A percentile compares a stretch with the other conserved stretches of the same genome.
Conservation (phyloP, 2,797 vertebrate genomes). For the Bufotes viridis region DNA sequence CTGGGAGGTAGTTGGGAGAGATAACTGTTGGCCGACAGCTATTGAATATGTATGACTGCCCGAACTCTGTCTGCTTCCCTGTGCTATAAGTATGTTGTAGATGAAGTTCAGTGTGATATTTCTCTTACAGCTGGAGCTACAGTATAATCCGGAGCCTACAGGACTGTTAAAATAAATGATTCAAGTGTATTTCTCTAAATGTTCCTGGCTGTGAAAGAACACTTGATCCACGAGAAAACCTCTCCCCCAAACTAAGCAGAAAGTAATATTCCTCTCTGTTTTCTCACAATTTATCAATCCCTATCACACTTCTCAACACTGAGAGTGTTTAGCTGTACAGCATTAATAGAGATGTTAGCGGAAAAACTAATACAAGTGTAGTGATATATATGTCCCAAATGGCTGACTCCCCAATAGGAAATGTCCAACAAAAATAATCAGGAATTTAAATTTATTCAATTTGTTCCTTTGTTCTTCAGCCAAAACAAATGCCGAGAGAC, state of each 20-base stretch:
- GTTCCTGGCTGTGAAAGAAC: conserved; percentile 38
- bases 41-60: too few relatives aligned
- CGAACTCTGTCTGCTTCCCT: too few relatives aligned
- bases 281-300: conserved; percentile 61
- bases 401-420: conserved; percentile 59
- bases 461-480: conserved; percentile 57
- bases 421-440: conserved; percentile 63
- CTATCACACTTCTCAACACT: conserved; percentile 53
- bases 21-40: too few relatives aligned
- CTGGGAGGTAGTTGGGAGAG: too few relatives aligned
- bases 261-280: conserved; percentile 55
- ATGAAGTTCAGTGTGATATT: background rate
- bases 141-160: background rate
- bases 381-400: conserved; percentile 59
- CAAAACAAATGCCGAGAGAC: conserved; percentile 59
- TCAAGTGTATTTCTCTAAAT: conserved; percentile 37
- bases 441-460: conserved; percentile 60
- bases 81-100: background rate
- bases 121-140: background rate
- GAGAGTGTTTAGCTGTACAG: conserved; percentile 53
- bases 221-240: conserved; percentile 49
- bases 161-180: conserved; percentile 23
- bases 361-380: conserved; percentile 59
- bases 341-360: conserved; percentile 62
- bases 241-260: conserved; percentile 37